Evolutionary conservation across 2,797 vertebrate species (phyloP).

Genomic region (Leuciscus waleckii): DNA sequence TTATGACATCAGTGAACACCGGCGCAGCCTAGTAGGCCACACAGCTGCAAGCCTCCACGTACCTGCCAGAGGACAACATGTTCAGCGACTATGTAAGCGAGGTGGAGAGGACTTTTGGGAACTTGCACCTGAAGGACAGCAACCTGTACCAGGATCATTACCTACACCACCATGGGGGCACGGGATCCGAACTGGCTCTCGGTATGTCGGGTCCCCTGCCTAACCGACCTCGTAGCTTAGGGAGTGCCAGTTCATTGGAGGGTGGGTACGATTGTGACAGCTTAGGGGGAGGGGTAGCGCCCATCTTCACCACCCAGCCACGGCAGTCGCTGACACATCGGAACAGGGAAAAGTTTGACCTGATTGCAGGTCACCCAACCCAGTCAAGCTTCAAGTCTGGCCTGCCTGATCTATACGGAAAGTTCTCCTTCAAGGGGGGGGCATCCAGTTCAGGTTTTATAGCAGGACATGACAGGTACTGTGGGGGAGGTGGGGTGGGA

Average conservation of each 20-base stretch:
- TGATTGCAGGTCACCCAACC: constrained; percentile 87
- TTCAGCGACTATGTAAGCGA: constrained; percentile 99
- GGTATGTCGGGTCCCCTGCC: constrained; percentile 83
- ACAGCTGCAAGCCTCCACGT: constrained; percentile 84
- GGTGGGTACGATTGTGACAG: constrained; percentile 98
- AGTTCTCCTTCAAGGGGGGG: constrained; percentile 97
- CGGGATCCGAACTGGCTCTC: constrained; percentile 74
- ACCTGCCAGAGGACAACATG: constrained; percentile 95
- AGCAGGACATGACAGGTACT: constrained; percentile 87
- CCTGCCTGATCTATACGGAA: constrained; percentile 89
- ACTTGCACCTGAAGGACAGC: constrained; percentile 97
- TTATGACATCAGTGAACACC: constrained; percentile 96
- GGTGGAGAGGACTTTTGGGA: constrained; percentile 98
- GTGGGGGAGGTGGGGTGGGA: constrained; percentile 78
- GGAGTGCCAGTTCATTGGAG: constrained; percentile 95
- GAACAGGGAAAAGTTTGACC: constrained; percentile 91
- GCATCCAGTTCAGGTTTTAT: constrained; percentile 89
- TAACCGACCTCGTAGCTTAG: constrained; percentile 93
- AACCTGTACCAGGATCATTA: constrained; percentile 99
- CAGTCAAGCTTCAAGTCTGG: constrained; percentile 86
- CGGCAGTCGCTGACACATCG: constrained; percentile 86
- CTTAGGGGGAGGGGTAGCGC: constrained; percentile 85
- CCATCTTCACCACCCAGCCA: constrained; percentile 93
- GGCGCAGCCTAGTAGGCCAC: constrained; percentile 88
- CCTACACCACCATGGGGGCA: constrained; percentile 91